phyloP scores from a whole-genome alignment of 1,140 invertebrate species.

The Lerema accius region DNA sequence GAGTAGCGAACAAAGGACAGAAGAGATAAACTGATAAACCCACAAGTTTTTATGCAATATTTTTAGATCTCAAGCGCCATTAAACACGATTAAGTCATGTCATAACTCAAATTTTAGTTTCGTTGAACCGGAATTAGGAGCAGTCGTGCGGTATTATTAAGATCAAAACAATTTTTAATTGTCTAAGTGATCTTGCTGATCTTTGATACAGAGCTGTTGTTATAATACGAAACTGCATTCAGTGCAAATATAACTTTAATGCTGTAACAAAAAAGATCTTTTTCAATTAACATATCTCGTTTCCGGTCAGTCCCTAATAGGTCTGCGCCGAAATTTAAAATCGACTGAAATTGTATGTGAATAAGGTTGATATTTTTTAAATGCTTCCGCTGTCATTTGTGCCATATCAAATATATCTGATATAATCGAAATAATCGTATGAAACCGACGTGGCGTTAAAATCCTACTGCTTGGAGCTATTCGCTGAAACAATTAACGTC shows the following conservation, averaged over 20 bases:
- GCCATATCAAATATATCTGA: background rate
- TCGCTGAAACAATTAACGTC: slow-evolving; percentile 12
- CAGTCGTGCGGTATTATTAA: slow-evolving; percentile 35
- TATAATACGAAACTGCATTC: too few relatives aligned
- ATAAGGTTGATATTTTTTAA: background rate
- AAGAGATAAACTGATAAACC: background rate
- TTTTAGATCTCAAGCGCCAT: slow-evolving; percentile 4
- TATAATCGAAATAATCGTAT: slow-evolving; percentile 14
- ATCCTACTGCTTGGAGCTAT: slow-evolving; percentile 9
- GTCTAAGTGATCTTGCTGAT: background rate
- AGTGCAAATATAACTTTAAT: background rate
- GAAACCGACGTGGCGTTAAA: slow-evolving; percentile 17
- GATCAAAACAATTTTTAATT: slow-evolving; percentile 28
- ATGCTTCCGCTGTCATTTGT: background rate
- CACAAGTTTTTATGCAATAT: background rate
- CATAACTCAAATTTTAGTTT: slow-evolving; percentile 37
- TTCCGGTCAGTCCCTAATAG: background rate
- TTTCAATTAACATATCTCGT: background rate
- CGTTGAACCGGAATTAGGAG: slow-evolving; percentile 33
- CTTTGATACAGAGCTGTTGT: background rate
- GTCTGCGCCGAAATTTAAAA: background rate
- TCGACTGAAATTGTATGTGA: background rate
- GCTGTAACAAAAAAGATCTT: background rate
- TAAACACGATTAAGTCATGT: slow-evolving; percentile 29
- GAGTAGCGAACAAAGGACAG: background rate